Base-by-base conservation (phyloP, 2,797 vertebrate species). In the Scolopax rusticola region DNA sequence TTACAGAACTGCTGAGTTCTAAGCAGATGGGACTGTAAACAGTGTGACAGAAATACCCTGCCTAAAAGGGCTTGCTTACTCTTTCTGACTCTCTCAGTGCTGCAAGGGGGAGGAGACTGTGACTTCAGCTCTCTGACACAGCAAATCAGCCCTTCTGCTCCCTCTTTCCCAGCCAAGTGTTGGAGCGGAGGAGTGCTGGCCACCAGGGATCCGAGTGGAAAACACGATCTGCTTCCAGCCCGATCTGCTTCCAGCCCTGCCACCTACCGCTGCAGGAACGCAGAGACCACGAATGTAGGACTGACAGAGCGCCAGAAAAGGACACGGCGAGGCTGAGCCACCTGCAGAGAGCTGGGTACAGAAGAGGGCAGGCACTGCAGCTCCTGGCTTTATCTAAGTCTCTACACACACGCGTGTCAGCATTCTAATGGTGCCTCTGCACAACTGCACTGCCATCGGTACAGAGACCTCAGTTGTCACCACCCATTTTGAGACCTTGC, bases 301-400 rank as follows among this genome's bases (percentile, higher is more conserved):
- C 33, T 47, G 59, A 67, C 53, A 65, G 71, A 63, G 41, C 27
- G 43, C 30, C 56, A 90, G n/a, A 61, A 56, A 47, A 75, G 24
- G 8, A 68, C 2, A 2, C 1, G 48, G 80, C 61, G 33, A 81
- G 61, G 65, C 90, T 54, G 57, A 84, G 85, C 21, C 41, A 85
- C 48, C 56, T 47, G 79, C 65, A 30, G 45, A 80, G 51, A 69
- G 15, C 45, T 51, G 54, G 30, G 24, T 28, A 60, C 36, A 40
- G 9, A 83, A n/a, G 15, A 4, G 15, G 47, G n/a, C 41, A 24
- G 9, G 20, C 13, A 27, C 36, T 60, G 41, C 3, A 50, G 23
- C 5, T 89, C 40, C 40, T 2, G 1, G 14, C 51, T 47, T 59
- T 63, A 0, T 4, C 5, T 3, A 24, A 1, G 1, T 9, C 8